Conservation (phyloP, 2,113 vertebrate species). For the Eudyptes chrysolophus region DNA sequence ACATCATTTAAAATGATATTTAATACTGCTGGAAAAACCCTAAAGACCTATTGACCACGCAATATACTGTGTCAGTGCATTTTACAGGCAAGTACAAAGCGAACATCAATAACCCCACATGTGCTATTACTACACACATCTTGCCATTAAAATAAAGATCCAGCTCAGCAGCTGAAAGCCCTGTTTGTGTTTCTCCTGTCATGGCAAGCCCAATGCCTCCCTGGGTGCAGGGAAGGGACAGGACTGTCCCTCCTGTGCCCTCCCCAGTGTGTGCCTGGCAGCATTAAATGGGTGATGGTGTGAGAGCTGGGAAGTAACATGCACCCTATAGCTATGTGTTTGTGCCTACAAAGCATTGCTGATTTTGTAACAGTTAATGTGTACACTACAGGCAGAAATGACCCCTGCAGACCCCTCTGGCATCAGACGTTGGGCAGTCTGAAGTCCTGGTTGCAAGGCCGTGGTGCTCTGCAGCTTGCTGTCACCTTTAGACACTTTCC, state of each 20-base stretch:
- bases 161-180: neutral
- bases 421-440: accelerated
- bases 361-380: neutral
- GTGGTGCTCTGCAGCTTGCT: neutral
- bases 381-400: accelerated
- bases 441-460: neutral
- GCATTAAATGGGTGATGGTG: neutral
- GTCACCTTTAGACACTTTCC: too few relatives aligned
- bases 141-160: slow-evolving; percentile 20
- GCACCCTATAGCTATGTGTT: accelerated
- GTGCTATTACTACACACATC: neutral
- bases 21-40: slow-evolving; percentile 24
- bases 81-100: slow-evolving; percentile 28
- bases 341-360: neutral
- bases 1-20: slow-evolving; percentile 28
- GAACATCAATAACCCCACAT: slow-evolving; percentile 50
- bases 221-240: neutral
- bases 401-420: accelerated
- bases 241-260: neutral
- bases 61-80: slow-evolving; percentile 46
- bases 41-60: neutral
- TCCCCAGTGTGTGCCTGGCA: accelerated
- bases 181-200: neutral
- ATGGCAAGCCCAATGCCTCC: neutral
- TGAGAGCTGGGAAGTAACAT: neutral